A percentile compares a stretch with the other conserved stretches of the same genome.
Evolutionary conservation across 2,888 invertebrate species (phyloP).

Genomic region (Drosophila maculinotata): DNA sequence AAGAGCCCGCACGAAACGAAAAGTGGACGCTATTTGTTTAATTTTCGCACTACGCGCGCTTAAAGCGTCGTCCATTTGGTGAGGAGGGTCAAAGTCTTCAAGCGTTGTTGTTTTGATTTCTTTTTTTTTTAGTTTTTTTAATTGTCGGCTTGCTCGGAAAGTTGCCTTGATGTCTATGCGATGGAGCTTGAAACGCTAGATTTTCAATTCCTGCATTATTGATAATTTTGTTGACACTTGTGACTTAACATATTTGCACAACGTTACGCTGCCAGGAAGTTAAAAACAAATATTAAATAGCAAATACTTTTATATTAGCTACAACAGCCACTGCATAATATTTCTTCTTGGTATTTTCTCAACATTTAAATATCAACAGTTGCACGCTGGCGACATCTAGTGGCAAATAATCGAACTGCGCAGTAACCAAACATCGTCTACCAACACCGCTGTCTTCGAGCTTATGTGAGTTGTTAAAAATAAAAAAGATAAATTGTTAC

Average conservation of each 20-base stretch:
- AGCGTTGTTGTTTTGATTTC: slow-evolving; percentile 11
- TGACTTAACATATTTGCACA: slow-evolving; percentile 34
- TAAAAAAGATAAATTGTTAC: too few species aligned
- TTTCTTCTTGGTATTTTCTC: background rate
- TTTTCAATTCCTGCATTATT: slow-evolving; percentile 49
- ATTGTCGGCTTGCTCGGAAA: slow-evolving; percentile 10
- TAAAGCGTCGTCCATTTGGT: slow-evolving; percentile 27
- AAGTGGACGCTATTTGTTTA: slow-evolving; percentile 59
- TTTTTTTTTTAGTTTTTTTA: slow-evolving; percentile 20
- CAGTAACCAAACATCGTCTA: too few species aligned
- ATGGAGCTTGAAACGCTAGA: slow-evolving; percentile 36
- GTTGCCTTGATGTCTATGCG: slow-evolving; percentile 28
- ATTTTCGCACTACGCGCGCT: slow-evolving; percentile 66
- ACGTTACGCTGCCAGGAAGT: slow-evolving; percentile 54
- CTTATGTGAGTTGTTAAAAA: too few species aligned
- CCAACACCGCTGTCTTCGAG: slow-evolving; percentile 15
- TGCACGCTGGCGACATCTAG: slow-evolving; percentile 21
- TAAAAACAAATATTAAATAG: slow-evolving; percentile 49
- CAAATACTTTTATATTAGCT: slow-evolving; percentile 27
- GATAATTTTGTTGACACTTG: slow-evolving; percentile 25
- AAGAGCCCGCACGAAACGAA: slow-evolving; percentile 48
- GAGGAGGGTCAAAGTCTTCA: slow-evolving; percentile 46
- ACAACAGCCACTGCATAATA: slow-evolving; percentile 10
- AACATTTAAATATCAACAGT: slow-evolving; percentile 14
- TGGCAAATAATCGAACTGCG: background rate